A percentile compares a stretch with the other conserved stretches of the same genome.
phyloP scores from a whole-genome alignment of 2,888 invertebrate species.

The Volucella inflata region DNA sequence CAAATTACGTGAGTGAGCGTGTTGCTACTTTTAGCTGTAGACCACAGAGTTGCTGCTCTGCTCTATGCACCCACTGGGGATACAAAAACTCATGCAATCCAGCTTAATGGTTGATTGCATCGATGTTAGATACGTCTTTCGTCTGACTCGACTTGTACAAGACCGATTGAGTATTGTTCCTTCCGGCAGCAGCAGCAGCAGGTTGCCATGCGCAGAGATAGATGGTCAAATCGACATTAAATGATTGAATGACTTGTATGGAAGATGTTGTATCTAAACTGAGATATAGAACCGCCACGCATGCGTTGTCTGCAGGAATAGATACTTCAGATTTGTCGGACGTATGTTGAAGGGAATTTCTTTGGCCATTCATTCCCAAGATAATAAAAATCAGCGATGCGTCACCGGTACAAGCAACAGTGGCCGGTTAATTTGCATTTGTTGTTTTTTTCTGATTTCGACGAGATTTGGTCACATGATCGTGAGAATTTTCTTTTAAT shows the following conservation, averaged over 20 bases:
- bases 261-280: neutral
- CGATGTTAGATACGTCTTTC: constrained; percentile 24
- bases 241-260: constrained; percentile 1
- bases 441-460: constrained; percentile 63
- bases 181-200: constrained; percentile 53
- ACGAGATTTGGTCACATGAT: constrained; percentile 23
- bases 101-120: constrained; percentile 61
- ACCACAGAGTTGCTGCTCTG: constrained; percentile 21
- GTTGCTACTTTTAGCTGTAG: constrained; percentile 29
- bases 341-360: constrained; percentile 17
- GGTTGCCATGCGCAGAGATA: constrained; percentile 12
- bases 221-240: constrained; percentile 27
- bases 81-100: constrained; percentile 25
- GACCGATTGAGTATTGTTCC: constrained; percentile 28
- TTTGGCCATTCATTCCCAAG: constrained; percentile 40
- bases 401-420: constrained; percentile 38
- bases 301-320: neutral
- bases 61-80: constrained; percentile 45
- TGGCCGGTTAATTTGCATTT: constrained; percentile 63
- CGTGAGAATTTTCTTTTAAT: constrained; percentile 57
- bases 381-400: constrained; percentile 63
- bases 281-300: neutral
- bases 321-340: neutral
- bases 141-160: constrained; percentile 6
- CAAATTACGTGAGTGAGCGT: constrained; percentile 54